These are phyloP conservation scores for Drosophila putrida DNA, from an alignment of 2,888 invertebrate genomes.

Conservation along the genomic window DNA sequence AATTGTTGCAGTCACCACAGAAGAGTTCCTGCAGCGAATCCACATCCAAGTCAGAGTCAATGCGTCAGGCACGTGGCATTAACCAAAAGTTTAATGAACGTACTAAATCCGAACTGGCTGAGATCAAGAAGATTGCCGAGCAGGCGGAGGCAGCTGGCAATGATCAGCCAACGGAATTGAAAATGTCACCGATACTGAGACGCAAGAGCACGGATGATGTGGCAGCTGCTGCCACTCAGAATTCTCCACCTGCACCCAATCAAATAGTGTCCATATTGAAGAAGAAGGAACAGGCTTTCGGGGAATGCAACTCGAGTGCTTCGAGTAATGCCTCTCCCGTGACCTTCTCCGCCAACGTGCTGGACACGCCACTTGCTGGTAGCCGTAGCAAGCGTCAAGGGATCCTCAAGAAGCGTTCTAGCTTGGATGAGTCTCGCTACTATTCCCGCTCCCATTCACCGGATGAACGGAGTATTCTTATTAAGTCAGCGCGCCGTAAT, in stretches of 20 bases:
- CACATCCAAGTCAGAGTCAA: slow-evolving; percentile 67
- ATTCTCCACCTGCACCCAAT: slow-evolving; percentile 85
- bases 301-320: slow-evolving; percentile 84
- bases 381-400: slow-evolving; percentile 88
- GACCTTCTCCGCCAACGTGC: slow-evolving; percentile 92
- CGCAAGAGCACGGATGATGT: slow-evolving; percentile 85
- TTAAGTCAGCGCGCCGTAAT: slow-evolving; percentile 84
- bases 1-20: slow-evolving; percentile 76
- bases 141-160: slow-evolving; percentile 64
- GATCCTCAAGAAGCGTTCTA: slow-evolving; percentile 93
- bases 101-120: slow-evolving; percentile 83
- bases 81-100: slow-evolving; percentile 83
- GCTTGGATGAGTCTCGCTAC: slow-evolving; percentile 89
- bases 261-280: slow-evolving; percentile 89
- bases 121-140: slow-evolving; percentile 84
- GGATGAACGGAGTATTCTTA: slow-evolving; percentile 84
- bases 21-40: slow-evolving; percentile 67
- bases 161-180: slow-evolving; percentile 54
- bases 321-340: slow-evolving; percentile 89
- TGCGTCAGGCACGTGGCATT: slow-evolving; percentile 71
- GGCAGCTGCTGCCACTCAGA: slow-evolving; percentile 40
- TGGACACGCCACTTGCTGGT: slow-evolving; percentile 87
- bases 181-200: slow-evolving; percentile 79
- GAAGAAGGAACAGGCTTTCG: slow-evolving; percentile 87
- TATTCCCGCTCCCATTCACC: slow-evolving; percentile 85